These are phyloP conservation scores for Aix galericulata DNA, from an alignment of 2,113 vertebrate species.

Conservation along the genomic window DNA sequence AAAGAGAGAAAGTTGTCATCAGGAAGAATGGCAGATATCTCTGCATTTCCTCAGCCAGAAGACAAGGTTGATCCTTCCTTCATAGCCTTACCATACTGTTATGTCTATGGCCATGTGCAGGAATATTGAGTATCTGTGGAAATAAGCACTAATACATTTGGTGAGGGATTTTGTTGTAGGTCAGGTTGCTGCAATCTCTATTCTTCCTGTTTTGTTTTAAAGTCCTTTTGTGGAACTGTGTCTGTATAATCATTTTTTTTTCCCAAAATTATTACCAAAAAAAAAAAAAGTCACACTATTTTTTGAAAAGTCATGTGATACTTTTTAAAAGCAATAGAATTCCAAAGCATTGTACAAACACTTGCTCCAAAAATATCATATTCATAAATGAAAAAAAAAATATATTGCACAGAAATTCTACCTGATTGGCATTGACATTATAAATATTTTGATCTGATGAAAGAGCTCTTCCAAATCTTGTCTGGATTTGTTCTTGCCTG, in stretches of 20 bases:
- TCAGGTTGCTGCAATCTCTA: background rate
- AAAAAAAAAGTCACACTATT: background rate
- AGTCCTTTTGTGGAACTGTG: background rate
- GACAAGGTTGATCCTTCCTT: background rate
- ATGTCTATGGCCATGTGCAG: accelerated
- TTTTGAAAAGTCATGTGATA: background rate
- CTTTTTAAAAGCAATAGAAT: background rate
- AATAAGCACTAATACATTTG: background rate
- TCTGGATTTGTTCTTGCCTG: background rate
- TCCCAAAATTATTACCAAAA: background rate
- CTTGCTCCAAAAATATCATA: background rate
- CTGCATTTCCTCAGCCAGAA: background rate
- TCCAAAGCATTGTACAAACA: background rate
- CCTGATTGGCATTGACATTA: background rate
- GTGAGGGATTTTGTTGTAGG: background rate
- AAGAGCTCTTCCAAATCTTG: background rate
- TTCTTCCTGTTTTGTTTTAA: background rate
- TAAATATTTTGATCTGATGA: background rate
- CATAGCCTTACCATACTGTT: background rate
- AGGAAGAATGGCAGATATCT: background rate
- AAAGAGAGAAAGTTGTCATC: background rate
- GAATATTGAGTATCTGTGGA: background rate
- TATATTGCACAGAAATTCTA: background rate
- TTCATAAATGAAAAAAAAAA: background rate
- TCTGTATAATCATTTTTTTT: background rate